Conservation (phyloP, 2,113 vertebrate genomes). For the Sterna hirundo region DNA sequence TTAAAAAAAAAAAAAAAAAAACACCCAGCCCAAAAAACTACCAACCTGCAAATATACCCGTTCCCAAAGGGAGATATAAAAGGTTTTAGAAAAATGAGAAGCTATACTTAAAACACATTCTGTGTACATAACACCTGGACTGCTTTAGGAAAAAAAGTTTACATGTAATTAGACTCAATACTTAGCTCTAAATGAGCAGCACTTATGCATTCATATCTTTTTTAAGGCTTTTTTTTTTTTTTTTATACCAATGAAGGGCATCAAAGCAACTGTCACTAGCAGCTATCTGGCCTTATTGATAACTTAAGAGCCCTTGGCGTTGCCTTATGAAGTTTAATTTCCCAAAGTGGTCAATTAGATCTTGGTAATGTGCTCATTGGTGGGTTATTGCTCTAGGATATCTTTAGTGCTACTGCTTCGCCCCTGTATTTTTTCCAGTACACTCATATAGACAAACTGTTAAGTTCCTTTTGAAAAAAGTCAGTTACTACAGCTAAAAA, state of each 20-base stretch:
- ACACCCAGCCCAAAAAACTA: background rate
- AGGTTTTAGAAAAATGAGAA: background rate
- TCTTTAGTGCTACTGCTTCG: background rate
- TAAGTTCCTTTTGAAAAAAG: background rate
- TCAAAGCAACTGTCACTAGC: slow-evolving; percentile 39
- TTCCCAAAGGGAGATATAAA: background rate
- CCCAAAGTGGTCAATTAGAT: slow-evolving; percentile 67
- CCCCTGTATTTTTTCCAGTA: background rate
- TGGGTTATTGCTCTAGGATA: slow-evolving; percentile 46
- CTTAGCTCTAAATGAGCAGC: background rate
- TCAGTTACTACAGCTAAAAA: background rate
- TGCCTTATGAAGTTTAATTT: slow-evolving; percentile 68
- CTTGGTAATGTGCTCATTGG: background rate
- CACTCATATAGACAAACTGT: background rate
- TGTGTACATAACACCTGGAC: background rate
- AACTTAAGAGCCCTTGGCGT: slow-evolving; percentile 23
- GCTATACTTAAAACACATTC: background rate
- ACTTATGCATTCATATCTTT: background rate
- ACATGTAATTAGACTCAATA: background rate
- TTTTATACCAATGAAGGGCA: slow-evolving; percentile 35
- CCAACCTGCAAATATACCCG: background rate
- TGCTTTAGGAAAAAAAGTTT: background rate
- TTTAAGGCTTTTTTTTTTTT: background rate
- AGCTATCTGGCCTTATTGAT: slow-evolving; percentile 52
- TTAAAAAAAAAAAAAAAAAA: background rate